These are phyloP conservation scores for Protosalanx chinensis DNA, from an alignment of 2,797 vertebrate species.

Conservation along the genomic window DNA sequence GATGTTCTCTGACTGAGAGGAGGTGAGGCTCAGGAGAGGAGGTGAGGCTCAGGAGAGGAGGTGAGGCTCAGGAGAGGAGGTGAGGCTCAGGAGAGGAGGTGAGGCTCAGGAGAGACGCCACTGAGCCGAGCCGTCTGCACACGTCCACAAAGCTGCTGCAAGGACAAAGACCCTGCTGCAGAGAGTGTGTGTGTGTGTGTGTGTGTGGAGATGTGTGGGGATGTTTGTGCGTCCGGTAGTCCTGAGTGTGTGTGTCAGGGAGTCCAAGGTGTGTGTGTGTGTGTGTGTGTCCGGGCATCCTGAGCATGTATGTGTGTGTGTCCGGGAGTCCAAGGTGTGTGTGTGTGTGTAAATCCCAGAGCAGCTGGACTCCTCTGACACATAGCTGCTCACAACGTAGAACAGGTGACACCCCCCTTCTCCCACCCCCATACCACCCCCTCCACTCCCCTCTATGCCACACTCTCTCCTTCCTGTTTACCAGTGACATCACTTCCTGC, in stretches of 20 bases:
- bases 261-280: neutral
- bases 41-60: too few relatives aligned
- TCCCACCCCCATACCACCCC: neutral
- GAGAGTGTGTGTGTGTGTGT: neutral
- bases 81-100: too few relatives aligned
- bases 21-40: too few relatives aligned
- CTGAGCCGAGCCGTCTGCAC: conserved; percentile 14
- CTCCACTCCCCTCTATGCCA: neutral
- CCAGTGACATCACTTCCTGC: too few relatives aligned
- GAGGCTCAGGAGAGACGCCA: neutral
- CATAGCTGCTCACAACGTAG: neutral
- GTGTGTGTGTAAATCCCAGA: neutral
- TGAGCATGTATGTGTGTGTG: neutral
- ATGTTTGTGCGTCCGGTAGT: neutral
- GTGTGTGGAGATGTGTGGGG: neutral
- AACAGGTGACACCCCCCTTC: neutral
- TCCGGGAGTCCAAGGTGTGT: neutral
- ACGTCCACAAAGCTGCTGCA: conserved; percentile 22
- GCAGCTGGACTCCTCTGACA: neutral
- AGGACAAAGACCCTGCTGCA: conserved; percentile 14
- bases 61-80: too few relatives aligned
- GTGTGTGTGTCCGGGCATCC: neutral
- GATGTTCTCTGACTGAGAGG: too few relatives aligned
- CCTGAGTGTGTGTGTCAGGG: neutral
- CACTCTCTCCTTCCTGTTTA: neutral